Evolutionary conservation across 2,888 invertebrate species (phyloP), one percentile per base, ranked within the genome.

Genomic region (Xanthorhoe designata): DNA sequence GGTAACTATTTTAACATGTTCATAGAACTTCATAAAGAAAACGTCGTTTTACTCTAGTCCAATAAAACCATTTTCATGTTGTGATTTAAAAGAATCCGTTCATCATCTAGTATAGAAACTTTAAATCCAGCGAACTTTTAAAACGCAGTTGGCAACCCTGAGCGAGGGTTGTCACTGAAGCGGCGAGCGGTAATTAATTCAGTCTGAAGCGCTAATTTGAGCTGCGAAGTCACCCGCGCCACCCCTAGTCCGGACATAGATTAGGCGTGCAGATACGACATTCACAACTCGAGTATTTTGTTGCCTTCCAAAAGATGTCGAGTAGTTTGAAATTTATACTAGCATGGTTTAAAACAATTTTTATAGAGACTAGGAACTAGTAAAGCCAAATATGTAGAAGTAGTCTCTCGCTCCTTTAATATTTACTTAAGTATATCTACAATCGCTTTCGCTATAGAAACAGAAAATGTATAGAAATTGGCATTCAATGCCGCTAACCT

Each of bases 141-240:
- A 24, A 42, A 42, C n/a, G 19, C 4, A 47, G 38, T 42, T 42
- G 42, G n/a, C 52, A 63, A 10, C 64, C 77, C 78, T 76, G 57
- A 29, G 24, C 49, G 61, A 83, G 85, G 86, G 86, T 79, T 85
- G 87, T 85, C 87, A 80, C 15, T 78, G 80, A 81, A 83, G 83
- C 86, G 87, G 78, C 82, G 82, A 82, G 74, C 80, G 78, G 83
- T 86, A 86, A 89, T 89, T 89, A 88, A 88, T 88, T 86, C 88
- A 80, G 88, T 89, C 90, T 88, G 85, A 82, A 86, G 87, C 84
- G 88, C 89, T 90, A 88, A 90, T 90, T 89, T 81, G 83, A 83
- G 83, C 78, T 79, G 82, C 77, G 81, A 82, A 85, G 85, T 85
- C 83, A 80, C 75, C 77, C 76, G 58, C 49, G 61, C 66, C 70